These are phyloP conservation scores for Polypedilum vanderplanki DNA, from an alignment of 1,140 invertebrate genomes.

Conservation along the genomic window DNA sequence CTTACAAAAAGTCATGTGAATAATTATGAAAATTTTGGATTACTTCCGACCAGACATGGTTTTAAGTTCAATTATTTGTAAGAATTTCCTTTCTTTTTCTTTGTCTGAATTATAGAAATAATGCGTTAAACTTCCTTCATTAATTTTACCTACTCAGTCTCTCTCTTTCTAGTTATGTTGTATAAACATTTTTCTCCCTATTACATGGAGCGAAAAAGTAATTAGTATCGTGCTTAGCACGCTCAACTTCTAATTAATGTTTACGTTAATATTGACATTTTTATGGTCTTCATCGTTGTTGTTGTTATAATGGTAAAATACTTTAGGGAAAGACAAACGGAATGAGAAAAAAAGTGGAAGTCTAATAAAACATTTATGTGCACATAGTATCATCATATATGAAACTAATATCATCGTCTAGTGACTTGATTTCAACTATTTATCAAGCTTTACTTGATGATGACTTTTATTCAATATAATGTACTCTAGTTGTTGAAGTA, in stretches of 20 bases:
- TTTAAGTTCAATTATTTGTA: too few relatives aligned
- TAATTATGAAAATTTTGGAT: background rate
- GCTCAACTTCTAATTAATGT: conserved; percentile 18
- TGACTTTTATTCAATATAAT: background rate
- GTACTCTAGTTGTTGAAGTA: too few relatives aligned
- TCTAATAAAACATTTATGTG: background rate
- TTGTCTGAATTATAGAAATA: too few relatives aligned
- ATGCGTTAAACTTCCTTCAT: background rate
- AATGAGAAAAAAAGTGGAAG: background rate
- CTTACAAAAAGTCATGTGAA: background rate
- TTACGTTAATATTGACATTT: conserved; percentile 19
- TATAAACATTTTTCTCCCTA: background rate
- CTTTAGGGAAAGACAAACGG: background rate
- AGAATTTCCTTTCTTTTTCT: too few relatives aligned
- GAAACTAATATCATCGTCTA: background rate
- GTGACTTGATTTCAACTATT: background rate
- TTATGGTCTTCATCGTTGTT: conserved; percentile 12
- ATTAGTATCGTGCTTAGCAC: conserved; percentile 17
- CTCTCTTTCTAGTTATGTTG: background rate
- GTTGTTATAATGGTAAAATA: background rate
- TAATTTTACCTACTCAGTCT: too few relatives aligned
- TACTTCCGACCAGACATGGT: background rate
- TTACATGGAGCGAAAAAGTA: conserved; percentile 8
- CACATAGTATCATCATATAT: background rate
- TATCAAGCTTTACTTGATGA: conserved; percentile 18